Evolutionary conservation across 2,888 invertebrate genomes (phyloP), one percentile per base, ranked within the genome.

Genomic region (Tanytarsus gracilentus): DNA sequence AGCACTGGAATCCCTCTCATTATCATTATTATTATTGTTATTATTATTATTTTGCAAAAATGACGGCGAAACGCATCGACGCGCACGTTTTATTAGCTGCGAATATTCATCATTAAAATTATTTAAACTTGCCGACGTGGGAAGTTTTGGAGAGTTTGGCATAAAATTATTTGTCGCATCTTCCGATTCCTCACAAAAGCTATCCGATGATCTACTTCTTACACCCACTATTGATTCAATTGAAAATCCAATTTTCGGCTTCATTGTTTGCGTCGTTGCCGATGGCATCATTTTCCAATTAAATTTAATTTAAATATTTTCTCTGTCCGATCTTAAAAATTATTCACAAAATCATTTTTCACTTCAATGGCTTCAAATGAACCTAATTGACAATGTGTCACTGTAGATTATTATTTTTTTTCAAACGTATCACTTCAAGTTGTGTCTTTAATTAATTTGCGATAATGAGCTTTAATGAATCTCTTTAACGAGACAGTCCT

Each of bases 191-290:
- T 62, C 62, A 36, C 62, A 62, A 61, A 63, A 64, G 56, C 64
- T 64, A 8, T 56, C 59, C 3, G 64, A 63, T 36, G 62, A 63
- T n/a, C 3, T n/a, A 23, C 25, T 49, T 9, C n/a, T 21, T 58
- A 16, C 33, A 67, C 92, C 92, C 63, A 93, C 92, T 70, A 93
- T 91, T 70, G 91, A 90, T 78, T 94, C 94, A 76, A 94, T 94
- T 71, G 90, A 91, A 73, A 94, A 94, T 69, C 92, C 93, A 73
- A 94, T 88, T 77, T 92, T 93, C 66, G 93, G 92, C 77, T 90
- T 91, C 78, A 90, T 88, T 74, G 90, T 89, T 79, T 90, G 89
- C 83, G 90, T 90, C 81, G 91, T 84, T 83, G 91, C 90, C 82
- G 91, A 84, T 79, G 91, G 91, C 91, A 92, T 90, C 91, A 91